Percentiles rank a stretch among this genome's conserved stretches.
Conservation (phyloP, 1,140 invertebrate species). For the Sitodiplosis mosellana region DNA sequence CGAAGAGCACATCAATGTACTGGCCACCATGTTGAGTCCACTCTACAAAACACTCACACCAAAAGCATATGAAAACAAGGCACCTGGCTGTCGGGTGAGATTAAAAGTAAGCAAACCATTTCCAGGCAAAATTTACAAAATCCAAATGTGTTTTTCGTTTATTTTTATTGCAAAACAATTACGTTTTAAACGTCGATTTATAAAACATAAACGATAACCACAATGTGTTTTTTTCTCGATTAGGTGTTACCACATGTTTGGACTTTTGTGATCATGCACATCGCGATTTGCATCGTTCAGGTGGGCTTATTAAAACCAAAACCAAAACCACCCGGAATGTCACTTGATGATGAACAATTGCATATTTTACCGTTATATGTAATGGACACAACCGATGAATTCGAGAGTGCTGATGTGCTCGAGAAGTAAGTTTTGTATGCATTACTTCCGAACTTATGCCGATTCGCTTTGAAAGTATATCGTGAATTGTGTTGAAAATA, state of each 20-base stretch:
- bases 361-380: constrained; percentile 87
- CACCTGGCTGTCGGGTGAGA: constrained; percentile 75
- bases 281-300: constrained; percentile 79
- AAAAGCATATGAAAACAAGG: constrained; percentile 71
- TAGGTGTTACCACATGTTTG: constrained; percentile 85
- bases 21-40: constrained; percentile 70
- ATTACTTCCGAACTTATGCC: constrained; percentile 4
- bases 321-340: constrained; percentile 45
- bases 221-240: neutral
- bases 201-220: neutral
- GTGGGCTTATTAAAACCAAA: constrained; percentile 84
- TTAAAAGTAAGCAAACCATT: constrained; percentile 72
- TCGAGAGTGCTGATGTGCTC: constrained; percentile 70
- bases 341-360: constrained; percentile 72
- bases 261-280: constrained; percentile 94
- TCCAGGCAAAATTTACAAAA: too few species aligned
- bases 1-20: constrained; percentile 71
- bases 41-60: constrained; percentile 75
- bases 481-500: too few species aligned
- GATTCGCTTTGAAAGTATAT: constrained; percentile 3
- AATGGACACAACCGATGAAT: constrained; percentile 76
- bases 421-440: constrained; percentile 52
- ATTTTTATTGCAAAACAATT: too few species aligned
- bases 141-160: too few species aligned
- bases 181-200: too few species aligned